Evolutionary conservation across 2,113 vertebrate species (phyloP), one percentile per base, ranked within the genome.

Genomic region (Zosterops lateralis): DNA sequence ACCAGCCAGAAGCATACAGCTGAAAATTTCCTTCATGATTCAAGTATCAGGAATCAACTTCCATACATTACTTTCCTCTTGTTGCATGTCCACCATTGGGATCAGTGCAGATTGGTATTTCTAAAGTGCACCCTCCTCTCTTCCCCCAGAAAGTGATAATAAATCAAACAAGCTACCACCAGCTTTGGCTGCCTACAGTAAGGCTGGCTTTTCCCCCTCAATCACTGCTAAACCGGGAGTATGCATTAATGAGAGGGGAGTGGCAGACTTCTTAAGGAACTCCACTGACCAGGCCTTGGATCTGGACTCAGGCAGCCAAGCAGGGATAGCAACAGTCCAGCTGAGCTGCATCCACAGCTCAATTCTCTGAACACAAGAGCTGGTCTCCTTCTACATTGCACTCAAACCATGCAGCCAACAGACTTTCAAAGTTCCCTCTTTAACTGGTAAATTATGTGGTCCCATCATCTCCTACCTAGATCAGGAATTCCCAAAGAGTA

Each of bases 251-350:
- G 24, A 79, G 15, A 79, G 13, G 8, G 22, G 38, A 84, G 44
- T 4, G 15, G 20, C 10, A 67, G 51, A 64, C 61, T 84, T 71
- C 42, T 70, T 29, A 54, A 50, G 29, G 47, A 91, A 29, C 28
- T 70, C 42, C 19, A n/a, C 10, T 44, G 71, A 73, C 14, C 25
- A 44, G 24, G 62, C 24, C 53, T 36, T 47, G 36, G n/a, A 56
- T 42, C 10, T 20, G 40, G 26, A 66, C 34, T 40, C 0, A 0
- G 31, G 29, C n/a, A 54, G 44, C 44, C 0, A 0, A 29, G 54
- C 4, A 0, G 12, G 15, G n/a, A 32, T 29, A 16, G 26, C 44
- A 60, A 36, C 22, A 45, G 36, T 48, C 26, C 68, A 73, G 61
- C 31, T 5, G 11, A 67, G 53, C 12, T 32, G 17, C 45, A 51